Conservation (phyloP, 2,113 vertebrate species). For the Bujurquina vittata region DNA sequence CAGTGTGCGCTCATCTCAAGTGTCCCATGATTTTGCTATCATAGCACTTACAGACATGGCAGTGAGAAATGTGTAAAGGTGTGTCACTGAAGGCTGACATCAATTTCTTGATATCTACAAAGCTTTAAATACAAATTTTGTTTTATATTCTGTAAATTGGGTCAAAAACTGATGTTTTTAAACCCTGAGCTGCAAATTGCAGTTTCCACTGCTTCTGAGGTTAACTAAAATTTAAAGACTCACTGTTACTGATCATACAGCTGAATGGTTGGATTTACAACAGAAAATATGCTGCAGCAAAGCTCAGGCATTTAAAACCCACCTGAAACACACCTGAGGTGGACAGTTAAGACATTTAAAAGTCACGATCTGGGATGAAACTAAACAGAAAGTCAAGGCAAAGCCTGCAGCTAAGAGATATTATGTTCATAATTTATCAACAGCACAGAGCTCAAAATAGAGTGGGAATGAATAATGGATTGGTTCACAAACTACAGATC, state of each 20-base stretch:
- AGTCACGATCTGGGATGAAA: neutral
- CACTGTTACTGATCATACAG: neutral
- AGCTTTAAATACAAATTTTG: neutral
- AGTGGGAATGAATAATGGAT: conserved; percentile 26
- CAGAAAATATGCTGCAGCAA: neutral
- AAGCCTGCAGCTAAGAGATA: neutral
- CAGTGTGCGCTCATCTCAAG: neutral
- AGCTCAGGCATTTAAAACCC: conserved; percentile 3
- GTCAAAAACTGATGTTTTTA: neutral
- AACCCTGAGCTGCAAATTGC: neutral
- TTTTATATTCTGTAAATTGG: neutral
- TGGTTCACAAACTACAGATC: conserved; percentile 34
- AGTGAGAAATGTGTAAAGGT: conserved; percentile 15
- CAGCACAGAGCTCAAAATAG: conserved; percentile 15
- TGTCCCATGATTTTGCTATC: neutral
- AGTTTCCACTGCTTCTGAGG: neutral
- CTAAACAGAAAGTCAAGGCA: neutral
- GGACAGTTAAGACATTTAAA: conserved; percentile 17
- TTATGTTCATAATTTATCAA: conserved; percentile 35
- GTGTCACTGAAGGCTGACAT: neutral
- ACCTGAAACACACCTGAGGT: neutral
- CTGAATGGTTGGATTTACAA: conserved; percentile 16
- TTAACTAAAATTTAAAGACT: neutral
- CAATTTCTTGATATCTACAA: neutral
- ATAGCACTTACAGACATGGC: neutral